Base-by-base conservation (phyloP, 2,113 vertebrate species). In the Scomber scombrus region DNA sequence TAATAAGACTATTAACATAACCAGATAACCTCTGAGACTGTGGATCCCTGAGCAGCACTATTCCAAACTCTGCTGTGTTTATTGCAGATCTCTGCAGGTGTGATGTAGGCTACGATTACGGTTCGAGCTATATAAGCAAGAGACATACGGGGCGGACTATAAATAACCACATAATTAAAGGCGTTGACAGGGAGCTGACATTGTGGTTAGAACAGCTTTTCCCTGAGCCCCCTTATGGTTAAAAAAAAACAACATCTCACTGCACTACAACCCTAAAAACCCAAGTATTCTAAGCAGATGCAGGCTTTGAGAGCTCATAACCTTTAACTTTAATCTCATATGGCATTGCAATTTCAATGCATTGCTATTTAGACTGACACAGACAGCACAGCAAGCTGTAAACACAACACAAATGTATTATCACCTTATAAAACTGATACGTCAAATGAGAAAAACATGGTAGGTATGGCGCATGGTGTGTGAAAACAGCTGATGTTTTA, bases 121-220 rank as follows among this genome's bases (percentile, higher is more conserved):
- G 67, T 26, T 40, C 61, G 49, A 67, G 29, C 57, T 63, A 52
- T 63, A 52, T 1, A 49, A 45, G 71, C 58, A 73, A 68, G 47
- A 82, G 58, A 45, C 76, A 55, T 31, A 43, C n/a, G 16, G 60
- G 51, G 15, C 16, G 0, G 60, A 75, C 84, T 81, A 72, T 85
- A 84, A 80, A 89, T 77, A 84, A 82, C 62, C 78, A 84, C 62
- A 69, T 77, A 62, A 80, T 87, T 87, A 82, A 82, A 82, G 81
- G 75, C 34, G 84, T n/a, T 89, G 87, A 89, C 79, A 74, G 57
- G 49, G 75, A 78, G 50, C 75, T 60, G 62, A 65, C 75, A 63
- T 51, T 72, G 71, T 81, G 67, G 52, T 81, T 57, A 69, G 31
- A 56, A 15, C 18, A 40, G 60, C 34, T 64, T 65, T 60, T 55